Evolutionary conservation across 2,797 vertebrate species (phyloP).

Genomic region (Limnodromus scolopaceus): DNA sequence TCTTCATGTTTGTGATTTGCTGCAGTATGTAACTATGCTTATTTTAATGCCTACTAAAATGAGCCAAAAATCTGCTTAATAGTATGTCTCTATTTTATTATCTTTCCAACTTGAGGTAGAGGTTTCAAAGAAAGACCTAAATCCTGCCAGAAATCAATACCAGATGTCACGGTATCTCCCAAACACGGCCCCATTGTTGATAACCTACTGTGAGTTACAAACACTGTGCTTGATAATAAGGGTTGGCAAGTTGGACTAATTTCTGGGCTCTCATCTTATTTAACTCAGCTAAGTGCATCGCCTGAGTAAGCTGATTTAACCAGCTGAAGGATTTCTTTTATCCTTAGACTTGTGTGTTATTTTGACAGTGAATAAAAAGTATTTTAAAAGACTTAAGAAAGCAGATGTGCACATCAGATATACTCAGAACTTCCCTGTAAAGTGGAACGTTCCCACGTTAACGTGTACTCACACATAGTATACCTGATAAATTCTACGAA

Average conservation of each 20-base stretch:
- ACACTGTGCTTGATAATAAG: slow-evolving; percentile 26
- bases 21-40: neutral
- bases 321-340: neutral
- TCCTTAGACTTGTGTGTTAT: neutral
- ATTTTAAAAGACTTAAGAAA: neutral
- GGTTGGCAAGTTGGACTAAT: neutral
- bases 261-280: slow-evolving; percentile 5
- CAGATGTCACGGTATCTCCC: neutral
- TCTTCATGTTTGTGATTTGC: neutral
- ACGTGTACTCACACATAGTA: neutral
- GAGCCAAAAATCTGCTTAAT: neutral
- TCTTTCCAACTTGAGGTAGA: neutral
- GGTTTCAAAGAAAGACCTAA: neutral
- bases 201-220: slow-evolving; percentile 34
- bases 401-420: neutral
- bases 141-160: slow-evolving; percentile 37
- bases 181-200: neutral
- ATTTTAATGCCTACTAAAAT: neutral
- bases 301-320: neutral
- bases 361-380: neutral
- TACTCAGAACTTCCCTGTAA: neutral
- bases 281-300: neutral
- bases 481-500: neutral
- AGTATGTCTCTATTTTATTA: neutral
- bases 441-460: neutral